Conservation (phyloP, 1,140 invertebrate species). For the Samia ricini region DNA sequence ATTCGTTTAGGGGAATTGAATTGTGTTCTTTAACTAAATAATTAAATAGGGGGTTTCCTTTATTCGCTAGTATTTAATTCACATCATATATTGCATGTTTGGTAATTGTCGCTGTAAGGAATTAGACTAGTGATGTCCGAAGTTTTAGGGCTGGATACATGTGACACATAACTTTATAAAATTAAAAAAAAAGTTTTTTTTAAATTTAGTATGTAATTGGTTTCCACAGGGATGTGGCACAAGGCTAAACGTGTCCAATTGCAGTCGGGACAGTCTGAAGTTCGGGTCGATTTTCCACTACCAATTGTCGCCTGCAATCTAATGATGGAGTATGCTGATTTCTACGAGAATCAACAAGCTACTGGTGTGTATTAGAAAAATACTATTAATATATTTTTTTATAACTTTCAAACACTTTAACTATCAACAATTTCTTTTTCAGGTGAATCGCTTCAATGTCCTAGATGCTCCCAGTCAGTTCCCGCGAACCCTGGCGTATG, state of each 20-base stretch:
- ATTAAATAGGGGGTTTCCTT: no score
- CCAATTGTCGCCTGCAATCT: conserved; percentile 98
- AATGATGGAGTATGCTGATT: conserved; percentile 99
- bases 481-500: conserved; percentile 98
- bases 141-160: no score
- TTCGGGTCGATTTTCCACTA: conserved; percentile 95
- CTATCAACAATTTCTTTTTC: conserved; percentile 55
- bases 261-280: conserved; percentile 94
- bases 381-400: conserved; percentile 2
- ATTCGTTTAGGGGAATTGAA: no score
- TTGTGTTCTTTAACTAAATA: no score
- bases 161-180: no score
- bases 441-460: conserved; percentile 96
- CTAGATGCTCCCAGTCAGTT: conserved; percentile 96
- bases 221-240: conserved; percentile 90
- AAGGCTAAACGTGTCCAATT: conserved; percentile 95
- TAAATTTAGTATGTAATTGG: background rate
- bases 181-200: no score
- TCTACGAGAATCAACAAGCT: conserved; percentile 93
- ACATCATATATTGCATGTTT: no score
- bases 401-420: conserved; percentile 2
- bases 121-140: no score
- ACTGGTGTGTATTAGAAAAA: conserved; percentile 52
- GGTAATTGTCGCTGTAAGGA: no score
- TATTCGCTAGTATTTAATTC: no score